A percentile compares a stretch with the other conserved stretches of the same genome.
Evolutionary conservation across 2,888 invertebrate genomes (phyloP).

Genomic region (Dynastes maya): DNA sequence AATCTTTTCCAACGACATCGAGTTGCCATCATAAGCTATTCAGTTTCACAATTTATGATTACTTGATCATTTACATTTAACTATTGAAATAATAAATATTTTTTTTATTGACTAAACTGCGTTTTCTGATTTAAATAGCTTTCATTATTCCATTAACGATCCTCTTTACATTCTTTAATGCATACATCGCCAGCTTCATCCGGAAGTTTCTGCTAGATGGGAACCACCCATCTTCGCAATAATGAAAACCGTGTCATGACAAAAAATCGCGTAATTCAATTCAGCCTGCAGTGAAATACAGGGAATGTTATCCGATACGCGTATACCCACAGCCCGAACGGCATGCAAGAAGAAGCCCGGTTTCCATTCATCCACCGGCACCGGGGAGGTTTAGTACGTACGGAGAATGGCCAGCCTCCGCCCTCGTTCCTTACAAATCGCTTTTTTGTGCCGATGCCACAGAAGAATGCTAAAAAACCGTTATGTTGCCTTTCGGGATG

Average conservation of each 20-base stretch:
- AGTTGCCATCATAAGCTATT: no score
- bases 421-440: conserved; percentile 63
- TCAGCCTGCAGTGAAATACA: conserved; percentile 13
- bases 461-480: conserved; percentile 61
- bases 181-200: conserved; percentile 61
- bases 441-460: conserved; percentile 61
- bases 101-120: no score
- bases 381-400: conserved; percentile 50
- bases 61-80: no score
- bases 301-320: conserved; percentile 67
- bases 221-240: conserved; percentile 64
- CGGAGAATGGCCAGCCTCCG: conserved; percentile 58
- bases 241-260: conserved; percentile 62
- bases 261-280: conserved; percentile 65
- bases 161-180: conserved; percentile 46
- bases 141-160: not conserved
- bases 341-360: conserved; percentile 58
- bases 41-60: no score
- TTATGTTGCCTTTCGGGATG: conserved; percentile 64
- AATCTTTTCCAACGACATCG: no score
- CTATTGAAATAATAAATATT: no score
- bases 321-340: not conserved
- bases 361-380: conserved; percentile 59
- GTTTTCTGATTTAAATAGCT: no score
- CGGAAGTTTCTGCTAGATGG: conserved; percentile 64